Conservation (phyloP, 2,113 vertebrate genomes). For the Hystrix brachyura region DNA sequence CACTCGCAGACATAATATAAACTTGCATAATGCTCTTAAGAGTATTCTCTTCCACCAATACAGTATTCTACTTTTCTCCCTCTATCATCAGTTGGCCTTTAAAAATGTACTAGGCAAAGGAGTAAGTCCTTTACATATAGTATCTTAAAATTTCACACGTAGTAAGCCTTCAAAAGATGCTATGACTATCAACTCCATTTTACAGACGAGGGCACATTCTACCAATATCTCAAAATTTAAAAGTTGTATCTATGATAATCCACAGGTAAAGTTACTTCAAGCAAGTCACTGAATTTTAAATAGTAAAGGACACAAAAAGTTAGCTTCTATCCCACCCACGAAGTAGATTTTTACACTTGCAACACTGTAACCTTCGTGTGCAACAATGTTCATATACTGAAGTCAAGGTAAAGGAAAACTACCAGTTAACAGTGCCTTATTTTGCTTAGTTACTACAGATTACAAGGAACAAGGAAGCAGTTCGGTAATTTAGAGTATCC, state of each 20-base stretch:
- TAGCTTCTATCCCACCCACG: neutral
- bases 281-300: neutral
- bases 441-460: neutral
- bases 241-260: neutral
- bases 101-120: neutral
- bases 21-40: neutral
- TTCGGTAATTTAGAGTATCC: neutral
- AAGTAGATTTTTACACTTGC: conserved; percentile 39
- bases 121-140: neutral
- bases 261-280: neutral
- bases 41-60: conserved; percentile 19
- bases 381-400: conserved; percentile 61
- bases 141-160: neutral
- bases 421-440: conserved; percentile 2
- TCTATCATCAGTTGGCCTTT: neutral
- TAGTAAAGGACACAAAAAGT: neutral
- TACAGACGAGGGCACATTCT: neutral
- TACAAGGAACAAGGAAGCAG: neutral
- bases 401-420: neutral
- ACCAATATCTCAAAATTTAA: neutral
- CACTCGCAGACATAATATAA: neutral
- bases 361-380: conserved; percentile 67
- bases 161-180: neutral
- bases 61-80: neutral
- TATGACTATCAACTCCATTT: conserved; percentile 1